Conservation (phyloP, 2,888 invertebrate species). For the Nasonovia ribisnigri region DNA sequence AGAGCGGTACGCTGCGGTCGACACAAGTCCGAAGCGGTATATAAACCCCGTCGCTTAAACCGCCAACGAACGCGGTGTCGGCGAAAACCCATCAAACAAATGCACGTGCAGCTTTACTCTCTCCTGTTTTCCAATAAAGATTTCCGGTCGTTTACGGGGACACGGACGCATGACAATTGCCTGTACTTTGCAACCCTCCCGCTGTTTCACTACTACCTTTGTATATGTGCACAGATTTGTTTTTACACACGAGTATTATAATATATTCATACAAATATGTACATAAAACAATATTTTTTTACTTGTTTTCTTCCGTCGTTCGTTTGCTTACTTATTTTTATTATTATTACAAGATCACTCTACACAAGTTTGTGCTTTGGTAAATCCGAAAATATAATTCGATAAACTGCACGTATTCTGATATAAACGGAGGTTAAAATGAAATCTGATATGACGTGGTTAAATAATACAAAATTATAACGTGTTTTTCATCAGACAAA, state of each 20-base stretch:
- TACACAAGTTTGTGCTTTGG: background rate
- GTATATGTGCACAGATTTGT: slow-evolving; percentile 8
- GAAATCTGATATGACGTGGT: background rate
- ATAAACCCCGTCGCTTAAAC: slow-evolving; percentile 5
- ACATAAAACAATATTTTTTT: background rate
- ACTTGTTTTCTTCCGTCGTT: background rate
- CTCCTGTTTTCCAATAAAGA: slow-evolving; percentile 53
- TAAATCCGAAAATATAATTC: background rate
- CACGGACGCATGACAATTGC: slow-evolving; percentile 44
- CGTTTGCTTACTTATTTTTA: slow-evolving; percentile 1
- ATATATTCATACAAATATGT: background rate
- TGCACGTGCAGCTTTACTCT: slow-evolving; percentile 20
- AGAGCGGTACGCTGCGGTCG: background rate
- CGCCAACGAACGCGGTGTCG: background rate
- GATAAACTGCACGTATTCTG: background rate
- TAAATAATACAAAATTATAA: background rate
- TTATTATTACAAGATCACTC: background rate
- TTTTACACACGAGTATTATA: background rate
- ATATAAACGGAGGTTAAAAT: background rate
- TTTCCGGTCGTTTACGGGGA: slow-evolving; percentile 50
- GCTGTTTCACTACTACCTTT: background rate
- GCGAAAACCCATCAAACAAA: slow-evolving; percentile 57
- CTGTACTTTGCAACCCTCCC: background rate
- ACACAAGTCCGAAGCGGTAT: slow-evolving; percentile 8
- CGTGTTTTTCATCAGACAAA: background rate